Percentiles rank a stretch among this genome's conserved stretches.
These are phyloP conservation scores for Siderastrea radians DNA, from an alignment of 92 coral and sea anemone species.

Conservation along the genomic window DNA sequence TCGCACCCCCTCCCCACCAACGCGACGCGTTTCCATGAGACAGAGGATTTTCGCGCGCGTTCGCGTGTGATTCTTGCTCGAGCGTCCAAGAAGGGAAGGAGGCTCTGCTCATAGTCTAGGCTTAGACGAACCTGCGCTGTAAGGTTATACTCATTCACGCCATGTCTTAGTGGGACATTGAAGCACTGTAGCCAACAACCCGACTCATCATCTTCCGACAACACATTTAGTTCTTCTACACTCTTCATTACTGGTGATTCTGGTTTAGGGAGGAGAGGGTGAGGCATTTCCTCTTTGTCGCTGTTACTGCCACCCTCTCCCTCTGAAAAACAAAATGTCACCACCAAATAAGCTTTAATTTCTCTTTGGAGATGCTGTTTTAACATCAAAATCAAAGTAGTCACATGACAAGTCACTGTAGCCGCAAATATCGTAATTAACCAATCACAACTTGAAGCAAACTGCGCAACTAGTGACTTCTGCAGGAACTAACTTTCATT, in stretches of 20 bases:
- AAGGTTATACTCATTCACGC: constrained; percentile 77
- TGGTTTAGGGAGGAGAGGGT: constrained; percentile 35
- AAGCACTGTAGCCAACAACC: constrained; percentile 79
- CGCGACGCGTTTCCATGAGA: no score
- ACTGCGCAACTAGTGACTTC: no score
- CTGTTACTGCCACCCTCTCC: constrained; percentile 8
- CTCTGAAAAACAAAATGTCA: constrained; percentile 4
- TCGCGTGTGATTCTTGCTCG: no score
- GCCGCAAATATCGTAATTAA: not conserved
- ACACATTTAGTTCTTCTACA: constrained; percentile 77
- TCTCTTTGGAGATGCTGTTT: not conserved
- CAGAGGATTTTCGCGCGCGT: no score
- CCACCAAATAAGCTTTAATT: not conserved
- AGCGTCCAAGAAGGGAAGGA: no score
- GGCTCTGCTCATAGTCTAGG: no score
- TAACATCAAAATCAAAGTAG: not conserved
- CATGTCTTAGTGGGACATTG: constrained; percentile 83
- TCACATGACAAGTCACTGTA: not conserved
- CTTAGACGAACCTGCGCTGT: constrained; percentile 75
- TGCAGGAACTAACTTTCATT: no score
- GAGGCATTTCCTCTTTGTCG: constrained; percentile 2
- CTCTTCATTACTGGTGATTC: constrained; percentile 66
- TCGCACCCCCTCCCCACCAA: no score
- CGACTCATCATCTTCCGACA: constrained; percentile 57
- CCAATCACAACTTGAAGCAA: no score